Conservation (phyloP, 2,888 invertebrate species). For the Oscheius sp. region DNA sequence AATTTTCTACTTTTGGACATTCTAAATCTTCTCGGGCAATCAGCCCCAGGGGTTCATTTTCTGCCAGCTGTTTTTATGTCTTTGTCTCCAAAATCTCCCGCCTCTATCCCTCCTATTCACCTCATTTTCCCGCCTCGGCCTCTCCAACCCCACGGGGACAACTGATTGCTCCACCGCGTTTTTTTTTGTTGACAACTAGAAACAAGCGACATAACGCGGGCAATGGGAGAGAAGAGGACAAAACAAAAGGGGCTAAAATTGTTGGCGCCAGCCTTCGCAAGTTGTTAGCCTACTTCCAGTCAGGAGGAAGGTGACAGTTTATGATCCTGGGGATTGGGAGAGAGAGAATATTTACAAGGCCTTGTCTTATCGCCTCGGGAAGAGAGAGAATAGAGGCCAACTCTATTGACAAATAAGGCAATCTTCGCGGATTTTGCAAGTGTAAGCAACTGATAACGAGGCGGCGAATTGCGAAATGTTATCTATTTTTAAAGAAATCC, state of each 20-base stretch:
- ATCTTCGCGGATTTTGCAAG: neutral
- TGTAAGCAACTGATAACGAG: neutral
- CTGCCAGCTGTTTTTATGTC: no score
- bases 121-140: neutral
- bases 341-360: neutral
- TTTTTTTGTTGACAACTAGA: constrained; percentile 2
- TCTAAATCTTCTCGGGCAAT: no score
- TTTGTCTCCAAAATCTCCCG: no score
- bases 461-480: no score
- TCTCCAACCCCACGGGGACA: constrained; percentile 1
- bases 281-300: neutral
- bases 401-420: constrained; percentile 4
- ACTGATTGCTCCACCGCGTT: constrained; percentile 1
- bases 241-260: no score
- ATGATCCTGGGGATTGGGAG: neutral
- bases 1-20: no score
- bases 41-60: no score
- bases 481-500: neutral
- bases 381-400: neutral
- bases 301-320: neutral
- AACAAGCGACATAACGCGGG: neutral
- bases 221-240: neutral
- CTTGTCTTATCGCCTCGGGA: neutral
- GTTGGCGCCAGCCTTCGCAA: neutral
- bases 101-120: neutral